Conservation (phyloP, 2,888 invertebrate species). For the Smittia aterrima region DNA sequence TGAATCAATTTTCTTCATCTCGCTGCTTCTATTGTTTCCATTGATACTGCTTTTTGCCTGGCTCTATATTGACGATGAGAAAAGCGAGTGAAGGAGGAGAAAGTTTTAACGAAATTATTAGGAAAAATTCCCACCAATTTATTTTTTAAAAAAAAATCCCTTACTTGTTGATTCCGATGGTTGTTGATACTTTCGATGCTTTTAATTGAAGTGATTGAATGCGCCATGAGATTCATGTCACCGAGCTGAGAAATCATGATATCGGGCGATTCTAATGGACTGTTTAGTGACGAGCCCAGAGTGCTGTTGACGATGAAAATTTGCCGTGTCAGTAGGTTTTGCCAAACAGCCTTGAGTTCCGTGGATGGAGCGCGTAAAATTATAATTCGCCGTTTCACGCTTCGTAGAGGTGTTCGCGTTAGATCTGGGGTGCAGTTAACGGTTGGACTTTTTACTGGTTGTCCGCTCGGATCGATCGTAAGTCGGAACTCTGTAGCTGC, state of each 20-base stretch:
- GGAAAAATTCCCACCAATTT: neutral
- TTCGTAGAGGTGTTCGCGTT: constrained; percentile 62
- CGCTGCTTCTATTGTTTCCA: neutral
- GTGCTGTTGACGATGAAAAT: constrained; percentile 84
- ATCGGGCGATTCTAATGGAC: constrained; percentile 80
- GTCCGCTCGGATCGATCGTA: constrained; percentile 65
- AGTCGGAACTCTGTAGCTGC: constrained; percentile 82
- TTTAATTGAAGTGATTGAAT: constrained; percentile 53
- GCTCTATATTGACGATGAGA: neutral
- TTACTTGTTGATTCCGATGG: constrained; percentile 46
- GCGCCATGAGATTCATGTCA: constrained; percentile 52
- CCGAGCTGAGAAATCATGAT: constrained; percentile 56
- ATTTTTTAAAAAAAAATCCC: neutral
- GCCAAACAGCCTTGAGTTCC: constrained; percentile 87
- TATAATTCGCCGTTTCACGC: constrained; percentile 65
- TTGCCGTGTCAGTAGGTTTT: constrained; percentile 81
- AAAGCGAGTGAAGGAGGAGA: neutral
- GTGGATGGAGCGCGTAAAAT: constrained; percentile 76
- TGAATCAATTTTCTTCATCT: constrained; percentile 15
- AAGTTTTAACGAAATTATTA: constrained; percentile 22
- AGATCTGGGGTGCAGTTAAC: constrained; percentile 71
- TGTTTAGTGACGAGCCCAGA: constrained; percentile 72
- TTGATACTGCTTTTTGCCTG: neutral
- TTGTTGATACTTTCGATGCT: constrained; percentile 52
- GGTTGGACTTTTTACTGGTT: constrained; percentile 67